Evolutionary conservation across 2,113 vertebrate species (phyloP).

Genomic region (Cinclus mexicanus): DNA sequence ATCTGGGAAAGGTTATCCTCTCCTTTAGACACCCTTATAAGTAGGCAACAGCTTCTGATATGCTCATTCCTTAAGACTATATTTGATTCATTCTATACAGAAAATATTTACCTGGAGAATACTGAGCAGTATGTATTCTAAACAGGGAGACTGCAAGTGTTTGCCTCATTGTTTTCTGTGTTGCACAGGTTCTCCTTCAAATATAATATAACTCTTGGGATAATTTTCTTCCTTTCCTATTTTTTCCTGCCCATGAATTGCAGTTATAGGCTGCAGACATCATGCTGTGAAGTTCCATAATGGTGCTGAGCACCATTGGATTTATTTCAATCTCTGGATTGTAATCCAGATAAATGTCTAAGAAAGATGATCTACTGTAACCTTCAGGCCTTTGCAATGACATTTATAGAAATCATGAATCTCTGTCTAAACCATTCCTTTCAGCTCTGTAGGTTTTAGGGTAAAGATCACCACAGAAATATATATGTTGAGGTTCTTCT

Average conservation of each 20-base stretch:
- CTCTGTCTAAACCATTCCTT: background rate
- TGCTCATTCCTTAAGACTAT: background rate
- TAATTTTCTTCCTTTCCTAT: background rate
- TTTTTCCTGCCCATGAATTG: background rate
- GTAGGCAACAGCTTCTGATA: background rate
- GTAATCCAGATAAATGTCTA: background rate
- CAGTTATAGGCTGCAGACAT: background rate
- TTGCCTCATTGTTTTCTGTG: background rate
- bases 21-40: background rate
- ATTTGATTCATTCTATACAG: background rate
- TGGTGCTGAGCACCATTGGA: background rate
- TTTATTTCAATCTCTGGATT: background rate
- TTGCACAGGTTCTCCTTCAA: background rate
- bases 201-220: background rate
- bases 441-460: background rate
- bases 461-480: background rate
- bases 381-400: background rate
- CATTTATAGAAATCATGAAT: background rate
- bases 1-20: background rate
- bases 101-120: background rate
- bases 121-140: background rate
- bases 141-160: background rate
- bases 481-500: accelerated
- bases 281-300: background rate
- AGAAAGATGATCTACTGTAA: background rate